Evolutionary conservation across 2,113 vertebrate species (phyloP), one percentile per base, ranked within the genome.

Genomic region (Sinocyclocheilus grahami): DNA sequence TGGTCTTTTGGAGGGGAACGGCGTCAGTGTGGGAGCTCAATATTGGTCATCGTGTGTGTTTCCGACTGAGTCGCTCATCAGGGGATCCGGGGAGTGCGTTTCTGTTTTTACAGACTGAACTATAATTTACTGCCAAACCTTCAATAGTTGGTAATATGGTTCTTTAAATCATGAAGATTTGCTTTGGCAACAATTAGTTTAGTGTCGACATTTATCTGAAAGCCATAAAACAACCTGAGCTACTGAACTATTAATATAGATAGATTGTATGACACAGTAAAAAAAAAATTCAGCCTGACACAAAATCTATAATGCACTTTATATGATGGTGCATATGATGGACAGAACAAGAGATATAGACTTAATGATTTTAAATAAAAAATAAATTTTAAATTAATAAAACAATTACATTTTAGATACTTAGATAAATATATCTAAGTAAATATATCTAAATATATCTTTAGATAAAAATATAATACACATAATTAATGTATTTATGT

Each of bases 21-120:
- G 27, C 58, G 2, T 63, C 67, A 75, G 37, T 48, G 90, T 39
- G 30, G 53, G 22, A 60, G 53, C 51, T 72, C 22, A 58, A 84
- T 74, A 60, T 74, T 74, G 58, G 48, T 58, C 71, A 55, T 10
- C n/a, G 30, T 5, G 20, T 72, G 65, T 0, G 33, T 74, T 71
- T 84, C 48, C 5, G 20, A 42, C 48, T 74, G 69, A 81, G n/a
- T 3, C 37, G 13, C 39, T 82, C 14, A 67, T 48, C 79, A 7
- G 79, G 79, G 60, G 39, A n/a, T 67, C 39, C 0, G 9, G 60
- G 37, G 5, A 2, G 22, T 62, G 30, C 5, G 20, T 24, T 62
- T 75, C 5, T 4, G 20, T 13, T 75, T 75, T 75, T 24, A 46
- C 22, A 42, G 11, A 60, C 27, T 12, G 22, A n/a, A 80, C 20